phyloP scores from a whole-genome alignment of 2,888 invertebrate genomes.

The Drosophila prolongata region DNA sequence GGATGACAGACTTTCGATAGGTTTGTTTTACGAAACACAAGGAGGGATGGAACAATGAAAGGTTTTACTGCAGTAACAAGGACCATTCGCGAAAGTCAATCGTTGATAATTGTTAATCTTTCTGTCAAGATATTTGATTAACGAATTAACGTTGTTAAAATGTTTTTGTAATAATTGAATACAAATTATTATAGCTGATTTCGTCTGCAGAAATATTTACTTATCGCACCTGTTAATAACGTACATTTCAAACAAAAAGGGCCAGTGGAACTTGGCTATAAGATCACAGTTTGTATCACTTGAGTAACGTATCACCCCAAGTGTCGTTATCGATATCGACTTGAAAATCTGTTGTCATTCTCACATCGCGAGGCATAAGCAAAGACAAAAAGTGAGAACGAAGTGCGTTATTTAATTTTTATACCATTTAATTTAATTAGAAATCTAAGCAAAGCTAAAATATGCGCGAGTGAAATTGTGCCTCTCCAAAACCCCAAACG shows the following conservation, averaged over 20 bases:
- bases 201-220: too few species aligned
- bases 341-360: slow-evolving; percentile 40
- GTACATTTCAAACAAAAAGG: too few species aligned
- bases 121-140: too few species aligned
- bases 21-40: neutral
- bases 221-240: too few species aligned
- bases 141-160: too few species aligned
- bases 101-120: too few species aligned
- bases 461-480: slow-evolving; percentile 63
- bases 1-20: slow-evolving; percentile 35
- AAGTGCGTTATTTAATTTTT: slow-evolving; percentile 78
- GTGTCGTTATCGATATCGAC: slow-evolving; percentile 22
- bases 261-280: neutral
- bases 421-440: slow-evolving; percentile 71
- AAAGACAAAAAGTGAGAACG: slow-evolving; percentile 51
- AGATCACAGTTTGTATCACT: slow-evolving; percentile 1
- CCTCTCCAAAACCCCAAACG: slow-evolving; percentile 46
- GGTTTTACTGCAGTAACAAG: too few species aligned
- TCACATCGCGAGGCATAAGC: slow-evolving; percentile 38
- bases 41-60: neutral
- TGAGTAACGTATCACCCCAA: neutral
- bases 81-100: neutral
- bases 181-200: too few species aligned
- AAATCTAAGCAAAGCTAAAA: slow-evolving; percentile 67
- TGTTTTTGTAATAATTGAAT: too few species aligned